phyloP scores from a whole-genome alignment of 2,113 vertebrate species.

The Mirounga angustirostris region DNA sequence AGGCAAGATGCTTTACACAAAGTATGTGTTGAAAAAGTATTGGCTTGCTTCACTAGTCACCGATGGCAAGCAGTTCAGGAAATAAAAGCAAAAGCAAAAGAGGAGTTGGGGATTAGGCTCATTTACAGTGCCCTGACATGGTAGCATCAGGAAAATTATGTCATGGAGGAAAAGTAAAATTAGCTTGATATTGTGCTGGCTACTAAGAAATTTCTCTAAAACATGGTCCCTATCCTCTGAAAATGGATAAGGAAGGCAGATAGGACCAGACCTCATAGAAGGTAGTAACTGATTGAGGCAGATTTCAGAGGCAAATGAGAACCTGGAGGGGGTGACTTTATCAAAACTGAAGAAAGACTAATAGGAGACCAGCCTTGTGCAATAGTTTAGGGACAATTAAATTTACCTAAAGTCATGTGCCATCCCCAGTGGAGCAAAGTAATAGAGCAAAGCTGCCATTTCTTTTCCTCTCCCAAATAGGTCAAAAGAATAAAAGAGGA shows the following conservation, averaged over 20 bases:
- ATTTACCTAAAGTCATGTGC: conserved; percentile 33
- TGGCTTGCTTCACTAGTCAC: not conserved
- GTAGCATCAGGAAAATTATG: not conserved
- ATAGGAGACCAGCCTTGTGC: not conserved
- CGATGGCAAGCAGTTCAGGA: not conserved
- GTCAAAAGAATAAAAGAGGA: not conserved
- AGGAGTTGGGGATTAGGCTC: fast-evolving
- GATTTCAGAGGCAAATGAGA: not conserved
- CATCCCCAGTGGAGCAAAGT: not conserved
- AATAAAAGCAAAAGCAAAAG: not conserved
- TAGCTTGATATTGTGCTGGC: not conserved
- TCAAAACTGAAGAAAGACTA: conserved; percentile 24
- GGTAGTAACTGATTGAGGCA: not conserved
- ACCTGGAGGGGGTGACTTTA: not conserved
- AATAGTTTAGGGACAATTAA: not conserved
- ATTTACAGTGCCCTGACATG: not conserved
- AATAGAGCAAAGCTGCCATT: not conserved
- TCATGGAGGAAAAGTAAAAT: conserved; percentile 34
- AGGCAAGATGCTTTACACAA: not conserved
- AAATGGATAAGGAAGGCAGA: conserved; percentile 19
- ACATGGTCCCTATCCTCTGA: not conserved
- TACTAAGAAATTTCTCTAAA: not conserved
- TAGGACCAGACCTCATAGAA: not conserved
- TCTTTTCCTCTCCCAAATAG: conserved; percentile 25
- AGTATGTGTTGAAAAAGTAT: not conserved